A percentile compares a stretch with the other conserved stretches of the same genome.
Evolutionary conservation across 2,797 vertebrate genomes (phyloP).

Genomic region (Pipistrellus pygmaeus): DNA sequence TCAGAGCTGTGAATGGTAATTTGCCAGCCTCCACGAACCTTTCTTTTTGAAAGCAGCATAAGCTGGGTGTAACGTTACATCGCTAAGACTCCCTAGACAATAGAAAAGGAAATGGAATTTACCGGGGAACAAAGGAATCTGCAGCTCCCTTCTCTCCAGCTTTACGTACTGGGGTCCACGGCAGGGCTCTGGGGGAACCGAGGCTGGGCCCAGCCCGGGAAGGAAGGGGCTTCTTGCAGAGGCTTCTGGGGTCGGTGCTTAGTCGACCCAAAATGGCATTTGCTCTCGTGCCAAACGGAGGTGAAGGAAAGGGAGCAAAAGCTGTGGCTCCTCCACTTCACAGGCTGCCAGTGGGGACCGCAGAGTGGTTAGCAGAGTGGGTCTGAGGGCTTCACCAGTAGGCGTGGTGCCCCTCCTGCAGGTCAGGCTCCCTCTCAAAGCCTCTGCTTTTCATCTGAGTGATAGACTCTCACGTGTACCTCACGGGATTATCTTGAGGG

Average conservation of each 20-base stretch:
- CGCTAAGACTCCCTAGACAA: slow-evolving; percentile 74
- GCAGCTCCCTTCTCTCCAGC: slow-evolving; percentile 69
- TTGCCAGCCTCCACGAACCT: slow-evolving; percentile 72
- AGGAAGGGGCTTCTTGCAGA: background rate
- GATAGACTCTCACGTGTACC: no score
- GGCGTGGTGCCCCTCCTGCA: no score
- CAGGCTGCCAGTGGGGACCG: background rate
- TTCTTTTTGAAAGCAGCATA: slow-evolving; percentile 81
- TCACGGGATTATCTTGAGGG: background rate
- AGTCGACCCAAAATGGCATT: background rate
- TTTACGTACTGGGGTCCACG: slow-evolving; percentile 68
- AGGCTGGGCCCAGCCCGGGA: background rate
- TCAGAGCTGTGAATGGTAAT: slow-evolving; percentile 73
- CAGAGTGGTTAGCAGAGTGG: background rate
- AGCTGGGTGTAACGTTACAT: slow-evolving; percentile 75
- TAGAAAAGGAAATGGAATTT: slow-evolving; percentile 87
- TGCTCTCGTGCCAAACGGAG: background rate
- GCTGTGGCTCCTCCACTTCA: background rate
- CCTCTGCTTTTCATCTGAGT: background rate
- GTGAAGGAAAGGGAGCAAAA: background rate
- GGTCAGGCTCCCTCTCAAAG: background rate
- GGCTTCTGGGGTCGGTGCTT: background rate
- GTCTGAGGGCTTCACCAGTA: background rate
- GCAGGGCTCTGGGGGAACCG: slow-evolving; percentile 47
- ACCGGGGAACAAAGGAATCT: slow-evolving; percentile 79